Evolutionary conservation across 2,113 vertebrate genomes (phyloP), one percentile per base, ranked within the genome.

Genomic region (Hippocampus abdominalis): DNA sequence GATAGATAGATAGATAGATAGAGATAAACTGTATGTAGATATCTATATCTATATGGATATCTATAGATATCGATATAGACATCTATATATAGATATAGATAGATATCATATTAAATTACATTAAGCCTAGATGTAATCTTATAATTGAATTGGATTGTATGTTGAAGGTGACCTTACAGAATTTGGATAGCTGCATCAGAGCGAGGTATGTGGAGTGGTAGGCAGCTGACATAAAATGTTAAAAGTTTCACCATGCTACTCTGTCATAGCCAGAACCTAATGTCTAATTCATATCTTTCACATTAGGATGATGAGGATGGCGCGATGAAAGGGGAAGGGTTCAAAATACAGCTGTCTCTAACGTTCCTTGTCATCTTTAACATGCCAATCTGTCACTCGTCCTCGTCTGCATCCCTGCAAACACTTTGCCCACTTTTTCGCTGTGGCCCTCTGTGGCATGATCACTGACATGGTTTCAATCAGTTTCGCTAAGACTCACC

Each of bases 211-310:
- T 15, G 20, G 4, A 60, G 46, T 15, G 2, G 49, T 56, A 57
- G 69, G 10, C 16, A 68, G 66, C 36, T 70, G 78, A 73, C 68
- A 68, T 51, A 25, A 18, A 60, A 64, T 44, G 51, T 75, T 73
- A 63, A 66, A 83, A 75, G 53, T 74, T 71, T 72, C 65, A 76
- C 42, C 21, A 18, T 16, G 64, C 54, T 60, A 25, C 48, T 6
- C 54, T 54, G 49, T 54, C 67, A 68, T 25, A 63, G 18, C 16
- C 39, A 62, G 63, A 65, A 44, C 21, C 64, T 75, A 46, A 81
- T 79, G 69, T 79, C 71, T 84, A 77, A 81, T 79, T 84, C 74
- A 81, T 79, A 63, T 59, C 10, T 8, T 42, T 54, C 71, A 79
- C 82, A 70, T 84, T 77, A 75, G 59, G 60, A 49, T 57, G 71